These are phyloP conservation scores for Clarias gariepinus DNA, from an alignment of 2,113 vertebrate species.

Conservation along the genomic window DNA sequence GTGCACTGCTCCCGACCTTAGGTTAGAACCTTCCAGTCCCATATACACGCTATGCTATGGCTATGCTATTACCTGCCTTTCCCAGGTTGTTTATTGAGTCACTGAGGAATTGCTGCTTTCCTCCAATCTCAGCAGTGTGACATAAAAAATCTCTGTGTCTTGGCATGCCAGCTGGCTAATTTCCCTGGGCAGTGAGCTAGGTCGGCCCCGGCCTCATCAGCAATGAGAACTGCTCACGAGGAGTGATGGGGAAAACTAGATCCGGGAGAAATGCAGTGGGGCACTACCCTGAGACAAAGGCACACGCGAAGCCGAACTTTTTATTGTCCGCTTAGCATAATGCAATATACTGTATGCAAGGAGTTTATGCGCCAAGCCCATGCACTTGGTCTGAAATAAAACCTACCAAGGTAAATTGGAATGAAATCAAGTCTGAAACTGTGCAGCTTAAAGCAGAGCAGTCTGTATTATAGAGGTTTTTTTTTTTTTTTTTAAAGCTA, in stretches of 20 bases:
- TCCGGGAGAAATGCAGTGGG: constrained; percentile 23
- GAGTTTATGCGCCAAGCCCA: background rate
- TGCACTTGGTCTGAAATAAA: constrained; percentile 6
- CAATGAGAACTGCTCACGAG: constrained; percentile 15
- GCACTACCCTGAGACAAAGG: background rate
- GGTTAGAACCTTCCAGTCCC: constrained; percentile 27
- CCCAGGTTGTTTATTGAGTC: constrained; percentile 49
- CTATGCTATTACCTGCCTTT: constrained; percentile 41
- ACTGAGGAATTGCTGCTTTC: constrained; percentile 44
- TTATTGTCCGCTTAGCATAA: background rate
- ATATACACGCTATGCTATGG: background rate
- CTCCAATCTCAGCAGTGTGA: constrained; percentile 51
- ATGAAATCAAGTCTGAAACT: background rate
- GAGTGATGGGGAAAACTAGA: constrained; percentile 16
- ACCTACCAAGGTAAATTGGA: background rate
- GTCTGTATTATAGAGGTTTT: background rate
- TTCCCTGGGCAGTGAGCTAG: constrained; percentile 51
- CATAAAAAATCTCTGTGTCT: constrained; percentile 42
- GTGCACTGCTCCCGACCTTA: constrained; percentile 28
- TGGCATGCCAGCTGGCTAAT: constrained; percentile 51
- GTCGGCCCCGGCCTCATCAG: constrained; percentile 39
- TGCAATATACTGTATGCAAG: no score
- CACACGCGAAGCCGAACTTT: background rate
- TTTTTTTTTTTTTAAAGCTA: background rate
- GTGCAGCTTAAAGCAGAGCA: background rate